Percentiles rank a stretch among this genome's conserved stretches.
Evolutionary conservation across 2,113 vertebrate species (phyloP).

Genomic region (Pteropus alecto): DNA sequence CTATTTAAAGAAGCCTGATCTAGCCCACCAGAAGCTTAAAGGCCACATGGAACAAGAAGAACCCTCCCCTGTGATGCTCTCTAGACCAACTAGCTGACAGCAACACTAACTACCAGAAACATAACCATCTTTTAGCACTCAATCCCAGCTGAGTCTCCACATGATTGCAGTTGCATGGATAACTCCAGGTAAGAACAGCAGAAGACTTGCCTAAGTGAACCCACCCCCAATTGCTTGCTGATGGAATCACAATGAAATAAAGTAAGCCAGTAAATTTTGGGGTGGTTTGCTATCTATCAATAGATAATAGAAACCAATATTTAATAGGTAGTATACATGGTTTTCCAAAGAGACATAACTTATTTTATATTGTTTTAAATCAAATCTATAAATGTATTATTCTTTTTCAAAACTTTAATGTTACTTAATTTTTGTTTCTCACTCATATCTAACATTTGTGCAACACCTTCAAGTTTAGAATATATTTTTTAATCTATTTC

Average conservation of each 20-base stretch:
- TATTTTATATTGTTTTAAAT: background rate
- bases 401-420: background rate
- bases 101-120: background rate
- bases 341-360: background rate
- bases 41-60: background rate
- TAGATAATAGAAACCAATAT: background rate
- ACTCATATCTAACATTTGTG: background rate
- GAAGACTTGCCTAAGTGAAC: background rate
- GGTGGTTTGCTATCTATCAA: background rate
- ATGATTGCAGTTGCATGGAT: background rate
- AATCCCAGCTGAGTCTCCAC: background rate
- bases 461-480: background rate
- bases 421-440: background rate
- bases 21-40: background rate
- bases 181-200: background rate
- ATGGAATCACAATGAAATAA: background rate
- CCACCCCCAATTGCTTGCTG: background rate
- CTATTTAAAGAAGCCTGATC: background rate
- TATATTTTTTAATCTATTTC: background rate
- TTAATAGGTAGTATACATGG: background rate
- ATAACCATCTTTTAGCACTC: background rate
- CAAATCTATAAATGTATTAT: background rate
- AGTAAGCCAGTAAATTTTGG: background rate
- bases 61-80: background rate
- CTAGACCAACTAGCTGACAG: background rate